Percentiles rank a stretch among this genome's conserved stretches.
Evolutionary conservation across 2,888 invertebrate genomes (phyloP).

Genomic region (Thyatira batis): DNA sequence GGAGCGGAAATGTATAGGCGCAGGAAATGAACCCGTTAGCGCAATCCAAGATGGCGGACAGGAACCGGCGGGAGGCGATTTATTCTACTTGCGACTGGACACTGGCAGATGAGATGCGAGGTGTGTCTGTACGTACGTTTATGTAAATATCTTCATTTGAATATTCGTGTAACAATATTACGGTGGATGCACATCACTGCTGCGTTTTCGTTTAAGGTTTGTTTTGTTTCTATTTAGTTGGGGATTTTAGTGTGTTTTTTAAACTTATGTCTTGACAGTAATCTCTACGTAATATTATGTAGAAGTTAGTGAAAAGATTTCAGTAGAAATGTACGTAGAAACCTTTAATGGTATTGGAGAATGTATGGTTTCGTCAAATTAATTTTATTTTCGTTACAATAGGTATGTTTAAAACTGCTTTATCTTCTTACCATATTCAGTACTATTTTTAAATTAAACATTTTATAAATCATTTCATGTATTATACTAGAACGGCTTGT

Average conservation of each 20-base stretch:
- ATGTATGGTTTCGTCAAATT: too few species aligned
- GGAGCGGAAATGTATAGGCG: conserved; percentile 78
- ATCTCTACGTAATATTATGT: too few species aligned
- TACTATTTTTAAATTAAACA: too few species aligned
- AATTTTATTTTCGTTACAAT: too few species aligned
- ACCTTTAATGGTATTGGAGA: too few species aligned
- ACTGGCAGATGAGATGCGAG: conserved; percentile 26
- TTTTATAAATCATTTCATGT: too few species aligned
- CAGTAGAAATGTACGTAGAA: too few species aligned
- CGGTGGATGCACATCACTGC: not conserved
- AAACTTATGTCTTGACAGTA: not conserved
- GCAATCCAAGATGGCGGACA: conserved; percentile 74
- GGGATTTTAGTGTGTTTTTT: not conserved
- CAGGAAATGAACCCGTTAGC: conserved; percentile 81
- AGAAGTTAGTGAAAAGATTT: too few species aligned
- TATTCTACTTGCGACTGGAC: conserved; percentile 61
- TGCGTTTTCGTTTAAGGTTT: not conserved
- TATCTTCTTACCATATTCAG: too few species aligned
- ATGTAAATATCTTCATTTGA: not conserved
- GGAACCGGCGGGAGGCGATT: conserved; percentile 60
- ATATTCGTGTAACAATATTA: not conserved
- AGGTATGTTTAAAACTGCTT: too few species aligned
- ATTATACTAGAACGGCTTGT: too few species aligned
- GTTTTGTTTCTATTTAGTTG: too few species aligned
- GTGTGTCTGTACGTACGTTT: conserved; percentile 13